Base-by-base conservation (phyloP, 2,797 vertebrate species). In the Gadopsis marmoratus region DNA sequence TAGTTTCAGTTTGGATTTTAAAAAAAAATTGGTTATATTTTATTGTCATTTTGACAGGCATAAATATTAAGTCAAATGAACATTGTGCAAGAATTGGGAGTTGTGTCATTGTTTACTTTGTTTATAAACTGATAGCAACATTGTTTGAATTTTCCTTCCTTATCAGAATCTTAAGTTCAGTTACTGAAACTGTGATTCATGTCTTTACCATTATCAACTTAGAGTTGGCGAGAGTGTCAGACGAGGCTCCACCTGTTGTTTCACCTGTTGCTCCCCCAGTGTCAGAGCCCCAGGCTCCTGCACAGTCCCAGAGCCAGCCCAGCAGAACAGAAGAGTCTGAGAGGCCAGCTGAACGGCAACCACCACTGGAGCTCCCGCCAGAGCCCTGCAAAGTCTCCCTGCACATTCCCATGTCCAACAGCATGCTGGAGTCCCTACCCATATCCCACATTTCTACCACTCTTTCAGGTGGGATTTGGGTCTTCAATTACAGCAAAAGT, bases 161-260 rank as follows among this genome's bases (percentile, higher is more conserved):
- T 29, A 16, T 33, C 7, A 58, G 19, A 61, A 21, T 13, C 54
- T 26, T 26, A 12, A 33, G 1, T 47, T 62, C 13, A 37, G 11
- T 31, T 37, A 10, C 16, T 35, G 21, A 43, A 19, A 1, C 60
- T 47, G 4, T 16, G 21, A 39, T 39, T 39, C 12, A 37, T 59
- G 3, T 59, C 13, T 45, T 35, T 19, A 45, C 17, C 8, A 1
- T 16, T 67, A 6, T 63, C 45, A 62, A 26, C 64, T 76, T 78
- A 94, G 94, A 93, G 53, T 71, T 90, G 61, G 65, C 60, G 14
- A 92, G 91, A 80, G 73, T 74, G n/a, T 89, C 89, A 58, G 95
- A 95, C 13, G 95, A 96, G 81, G 86, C 93, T 75, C 89, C 92
- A 82, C 89, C 95, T 89, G 89, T 93, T 81, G 50, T 35, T 59